These are phyloP conservation scores for Podarcis siculus DNA, from an alignment of 2,797 vertebrate species.

Conservation along the genomic window DNA sequence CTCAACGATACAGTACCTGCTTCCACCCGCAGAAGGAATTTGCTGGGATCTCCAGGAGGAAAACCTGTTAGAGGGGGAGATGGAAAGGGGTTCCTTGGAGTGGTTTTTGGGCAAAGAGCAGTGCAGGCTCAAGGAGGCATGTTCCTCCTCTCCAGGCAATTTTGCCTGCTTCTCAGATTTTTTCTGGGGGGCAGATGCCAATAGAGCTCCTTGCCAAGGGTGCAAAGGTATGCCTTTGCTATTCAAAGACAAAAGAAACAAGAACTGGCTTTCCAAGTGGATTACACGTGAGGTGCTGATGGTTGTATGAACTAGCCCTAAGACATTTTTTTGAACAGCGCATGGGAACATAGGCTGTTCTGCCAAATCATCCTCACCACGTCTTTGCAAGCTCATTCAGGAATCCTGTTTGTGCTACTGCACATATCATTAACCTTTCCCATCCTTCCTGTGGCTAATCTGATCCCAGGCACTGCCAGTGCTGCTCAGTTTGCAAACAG, in stretches of 20 bases:
- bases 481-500: constrained; percentile 58
- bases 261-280: neutral
- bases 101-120: too few relatives aligned
- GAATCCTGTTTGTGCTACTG: neutral
- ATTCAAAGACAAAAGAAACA: neutral
- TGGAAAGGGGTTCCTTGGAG: too few relatives aligned
- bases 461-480: constrained; percentile 34
- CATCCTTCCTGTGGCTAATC: constrained; percentile 3
- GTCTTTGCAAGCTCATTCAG: neutral
- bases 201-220: too few relatives aligned
- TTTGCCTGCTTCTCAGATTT: too few relatives aligned
- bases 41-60: too few relatives aligned
- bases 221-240: too few relatives aligned
- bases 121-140: too few relatives aligned
- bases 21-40: too few relatives aligned
- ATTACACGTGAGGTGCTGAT: neutral
- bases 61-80: too few relatives aligned
- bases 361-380: neutral
- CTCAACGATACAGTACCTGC: too few relatives aligned
- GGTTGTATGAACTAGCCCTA: neutral
- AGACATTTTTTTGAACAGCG: neutral
- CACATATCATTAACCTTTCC: constrained; percentile 44
- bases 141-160: too few relatives aligned
- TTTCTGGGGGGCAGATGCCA: too few relatives aligned
- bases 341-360: neutral